Evolutionary conservation across 53 echinoderm and acorn worm genomes (phyloP), one percentile per base, ranked within the genome.

Genomic region (Mesocentrotus franciscanus): DNA sequence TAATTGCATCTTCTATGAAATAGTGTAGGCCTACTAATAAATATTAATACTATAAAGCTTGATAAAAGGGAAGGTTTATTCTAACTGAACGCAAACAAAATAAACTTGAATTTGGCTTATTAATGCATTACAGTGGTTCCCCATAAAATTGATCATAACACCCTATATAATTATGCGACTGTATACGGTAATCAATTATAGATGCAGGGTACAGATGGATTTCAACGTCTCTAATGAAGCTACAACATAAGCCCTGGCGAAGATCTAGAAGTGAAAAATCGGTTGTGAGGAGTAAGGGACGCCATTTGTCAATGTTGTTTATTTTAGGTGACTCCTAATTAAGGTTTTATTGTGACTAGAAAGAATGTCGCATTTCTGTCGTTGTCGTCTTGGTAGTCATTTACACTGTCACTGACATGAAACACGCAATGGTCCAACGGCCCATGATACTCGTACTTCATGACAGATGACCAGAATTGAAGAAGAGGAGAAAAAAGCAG

Each of bases 291-390:
- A 85, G 9, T 94, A 94, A 64, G 94, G 94, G 58, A 64, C 60
- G 94, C 94, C 85, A 94, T 94, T 85, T 85, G 83, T 94, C 94
- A 94, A 32, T 20, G 35, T 85, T 94, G 94, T 94, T 94, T 94
- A 94, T 83, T 84, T 94, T 85, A 94, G 83, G 61, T 60, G 94
- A 94, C 60, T 83, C 93, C 94, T 94, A 83, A 94, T 94, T 94
- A 94, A 94, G 58, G 94, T 94, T 94, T 94, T 85, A 94, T 94
- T 94, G 94, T 94, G 92, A 60, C 66, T 35, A 33, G 39, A 30
- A 70, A 62, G 92, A 70, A 68, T 42, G 71, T 92, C 49, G 49
- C 49, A 92, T 36, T 68, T 39, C 68, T 35, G 85, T 61, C 85
- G 85, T 9, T 58, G 33, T 83, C 94, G 61, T 16, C 26, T 49